phyloP scores from a whole-genome alignment of 2,797 vertebrate genomes.

The Oreochromis grahami region DNA sequence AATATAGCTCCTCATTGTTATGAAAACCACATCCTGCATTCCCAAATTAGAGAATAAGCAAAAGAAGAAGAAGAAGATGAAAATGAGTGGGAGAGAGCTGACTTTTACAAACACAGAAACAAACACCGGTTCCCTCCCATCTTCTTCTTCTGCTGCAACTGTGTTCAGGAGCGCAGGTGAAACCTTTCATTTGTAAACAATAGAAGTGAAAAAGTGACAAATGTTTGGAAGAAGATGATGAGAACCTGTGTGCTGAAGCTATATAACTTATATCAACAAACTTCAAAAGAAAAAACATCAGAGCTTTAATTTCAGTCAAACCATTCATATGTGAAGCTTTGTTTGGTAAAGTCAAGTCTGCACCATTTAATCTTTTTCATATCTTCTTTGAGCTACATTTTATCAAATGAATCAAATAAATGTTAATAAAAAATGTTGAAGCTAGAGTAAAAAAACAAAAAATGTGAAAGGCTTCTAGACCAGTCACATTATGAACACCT shows the following conservation, averaged over 20 bases:
- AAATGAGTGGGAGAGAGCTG: background rate
- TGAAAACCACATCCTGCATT: conserved; percentile 35
- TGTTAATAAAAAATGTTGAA: background rate
- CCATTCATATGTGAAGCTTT: background rate
- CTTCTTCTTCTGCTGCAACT: background rate
- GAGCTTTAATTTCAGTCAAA: background rate
- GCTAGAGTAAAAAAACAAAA: accelerated
- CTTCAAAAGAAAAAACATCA: background rate
- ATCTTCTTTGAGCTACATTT: background rate
- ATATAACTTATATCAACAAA: background rate
- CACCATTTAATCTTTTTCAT: background rate
- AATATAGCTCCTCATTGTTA: conserved; percentile 15
- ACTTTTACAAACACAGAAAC: background rate
- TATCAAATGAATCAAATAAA: background rate
- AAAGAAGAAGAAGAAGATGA: background rate
- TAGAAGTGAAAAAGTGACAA: background rate
- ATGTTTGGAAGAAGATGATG: background rate
- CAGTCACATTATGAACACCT: accelerated
- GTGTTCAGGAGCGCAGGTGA: background rate
- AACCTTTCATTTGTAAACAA: background rate
- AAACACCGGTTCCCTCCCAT: background rate
- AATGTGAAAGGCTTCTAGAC: background rate
- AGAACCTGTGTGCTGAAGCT: background rate
- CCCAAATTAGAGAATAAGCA: conserved; percentile 7
- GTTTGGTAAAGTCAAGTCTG: background rate